phyloP scores from a whole-genome alignment of 2,888 invertebrate species.

The Netelia melanura region DNA sequence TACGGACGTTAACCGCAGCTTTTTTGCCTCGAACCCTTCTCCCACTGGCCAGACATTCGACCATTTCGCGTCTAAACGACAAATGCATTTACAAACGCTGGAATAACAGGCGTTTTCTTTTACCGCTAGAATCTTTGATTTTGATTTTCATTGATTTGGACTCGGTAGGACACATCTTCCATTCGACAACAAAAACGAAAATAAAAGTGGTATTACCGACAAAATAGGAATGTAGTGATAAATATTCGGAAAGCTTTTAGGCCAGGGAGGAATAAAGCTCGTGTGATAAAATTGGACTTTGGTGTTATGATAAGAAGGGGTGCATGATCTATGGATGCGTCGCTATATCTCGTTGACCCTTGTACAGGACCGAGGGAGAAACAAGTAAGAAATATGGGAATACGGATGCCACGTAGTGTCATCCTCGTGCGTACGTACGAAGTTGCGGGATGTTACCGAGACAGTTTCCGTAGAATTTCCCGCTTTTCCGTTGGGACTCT shows the following conservation, averaged over 20 bases:
- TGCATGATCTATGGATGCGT: too few species aligned
- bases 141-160: too few species aligned
- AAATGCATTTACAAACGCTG: background rate
- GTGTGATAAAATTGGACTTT: too few species aligned
- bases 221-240: too few species aligned
- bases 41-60: background rate
- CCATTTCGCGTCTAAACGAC: background rate
- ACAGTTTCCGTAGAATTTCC: conserved; percentile 15
- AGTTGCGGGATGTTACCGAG: conserved; percentile 18
- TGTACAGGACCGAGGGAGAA: background rate
- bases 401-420: background rate
- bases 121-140: too few species aligned
- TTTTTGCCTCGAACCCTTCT: background rate
- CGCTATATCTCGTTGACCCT: background rate
- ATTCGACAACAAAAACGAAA: too few species aligned
- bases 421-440: conserved; percentile 4
- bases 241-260: too few species aligned
- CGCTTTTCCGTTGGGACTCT: conserved; percentile 23
- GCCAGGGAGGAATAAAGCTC: too few species aligned
- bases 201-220: too few species aligned
- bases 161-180: too few species aligned
- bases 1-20: background rate
- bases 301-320: too few species aligned
- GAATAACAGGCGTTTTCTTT: background rate
- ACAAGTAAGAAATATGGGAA: background rate